Percentiles rank a stretch among this genome's conserved stretches.
Conservation (phyloP, 2,888 invertebrate species). For the Julus scandinavius region DNA sequence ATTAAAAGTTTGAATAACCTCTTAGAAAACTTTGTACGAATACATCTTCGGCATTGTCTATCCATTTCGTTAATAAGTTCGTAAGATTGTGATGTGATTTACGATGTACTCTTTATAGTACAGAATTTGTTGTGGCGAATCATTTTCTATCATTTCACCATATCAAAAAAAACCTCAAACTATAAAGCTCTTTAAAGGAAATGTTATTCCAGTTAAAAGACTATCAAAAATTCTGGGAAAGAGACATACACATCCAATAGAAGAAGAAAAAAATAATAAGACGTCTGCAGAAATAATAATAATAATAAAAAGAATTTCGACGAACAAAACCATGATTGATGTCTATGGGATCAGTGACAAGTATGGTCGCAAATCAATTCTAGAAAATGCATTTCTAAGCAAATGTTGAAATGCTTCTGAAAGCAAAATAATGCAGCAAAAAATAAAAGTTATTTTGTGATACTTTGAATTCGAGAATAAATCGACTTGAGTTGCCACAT, state of each 20-base stretch:
- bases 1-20: no score
- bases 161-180: not conserved
- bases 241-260: not conserved
- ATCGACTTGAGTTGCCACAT: no score
- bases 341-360: constrained; percentile 10
- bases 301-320: not conserved
- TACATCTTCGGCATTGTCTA: no score
- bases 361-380: not conserved
- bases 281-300: not conserved
- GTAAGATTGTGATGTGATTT: no score
- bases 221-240: no score
- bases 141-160: no score
- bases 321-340: not conserved
- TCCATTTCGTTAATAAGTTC: no score
- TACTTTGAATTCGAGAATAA: no score
- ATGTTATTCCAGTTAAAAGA: not conserved
- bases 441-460: not conserved
- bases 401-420: not conserved
- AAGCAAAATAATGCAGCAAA: not conserved
- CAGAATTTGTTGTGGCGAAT: no score
- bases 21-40: no score
- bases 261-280: not conserved
- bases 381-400: constrained; percentile 19
- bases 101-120: no score
- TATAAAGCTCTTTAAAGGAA: not conserved